Percentiles rank a stretch among this genome's conserved stretches.
Conservation (phyloP, 1,140 invertebrate genomes). For the Lycorma delicatula region DNA sequence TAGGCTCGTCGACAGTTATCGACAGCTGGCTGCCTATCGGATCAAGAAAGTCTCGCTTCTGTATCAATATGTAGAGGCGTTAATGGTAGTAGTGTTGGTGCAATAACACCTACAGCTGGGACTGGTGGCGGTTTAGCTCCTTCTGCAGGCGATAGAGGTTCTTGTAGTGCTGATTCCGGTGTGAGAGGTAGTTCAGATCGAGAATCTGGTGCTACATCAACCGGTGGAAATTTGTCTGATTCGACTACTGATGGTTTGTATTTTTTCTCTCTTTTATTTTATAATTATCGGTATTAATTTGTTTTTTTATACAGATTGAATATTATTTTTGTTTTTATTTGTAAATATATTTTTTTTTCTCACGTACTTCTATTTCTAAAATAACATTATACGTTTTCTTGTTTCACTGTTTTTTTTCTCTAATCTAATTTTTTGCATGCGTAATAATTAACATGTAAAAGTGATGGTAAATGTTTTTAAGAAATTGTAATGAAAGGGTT, state of each 20-base stretch:
- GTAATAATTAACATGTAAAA: no score
- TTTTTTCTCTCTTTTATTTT: background rate
- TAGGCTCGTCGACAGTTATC: slow-evolving; percentile 60
- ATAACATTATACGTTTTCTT: no score
- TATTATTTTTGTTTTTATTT: no score
- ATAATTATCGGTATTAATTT: background rate
- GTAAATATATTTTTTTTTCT: no score
- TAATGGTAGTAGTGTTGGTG: slow-evolving; percentile 22
- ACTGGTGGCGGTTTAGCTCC: slow-evolving; percentile 38
- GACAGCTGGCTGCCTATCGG: slow-evolving; percentile 60
- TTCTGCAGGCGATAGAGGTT: slow-evolving; percentile 58
- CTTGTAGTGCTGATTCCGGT: slow-evolving; percentile 79
- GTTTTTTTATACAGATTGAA: no score
- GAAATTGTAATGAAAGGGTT: no score
- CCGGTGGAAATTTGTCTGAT: slow-evolving; percentile 65
- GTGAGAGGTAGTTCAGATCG: slow-evolving; percentile 72
- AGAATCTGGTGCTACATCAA: slow-evolving; percentile 60
- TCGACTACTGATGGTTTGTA: slow-evolving; percentile 61
- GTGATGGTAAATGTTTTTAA: no score
- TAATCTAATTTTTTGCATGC: no score
- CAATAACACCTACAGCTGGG: slow-evolving; percentile 37
- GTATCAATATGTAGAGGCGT: slow-evolving; percentile 38
- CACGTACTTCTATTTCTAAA: no score
- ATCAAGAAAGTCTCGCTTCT: slow-evolving; percentile 59
- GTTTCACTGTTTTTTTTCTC: no score